Evolutionary conservation across 1,140 invertebrate species (phyloP).

Genomic region (Zaprionus vittiger): DNA sequence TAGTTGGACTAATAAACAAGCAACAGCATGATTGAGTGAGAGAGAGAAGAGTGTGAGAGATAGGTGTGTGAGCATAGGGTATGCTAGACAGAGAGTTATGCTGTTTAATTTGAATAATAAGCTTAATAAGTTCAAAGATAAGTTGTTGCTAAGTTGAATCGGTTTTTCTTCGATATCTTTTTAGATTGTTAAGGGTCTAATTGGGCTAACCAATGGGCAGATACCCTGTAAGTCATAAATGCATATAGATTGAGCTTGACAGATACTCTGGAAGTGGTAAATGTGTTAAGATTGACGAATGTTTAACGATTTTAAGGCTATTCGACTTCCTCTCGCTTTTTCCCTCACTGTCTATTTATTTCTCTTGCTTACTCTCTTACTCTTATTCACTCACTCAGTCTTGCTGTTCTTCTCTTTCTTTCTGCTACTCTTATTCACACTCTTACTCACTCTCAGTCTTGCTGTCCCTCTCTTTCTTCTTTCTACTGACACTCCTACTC

Average conservation of each 20-base stretch:
- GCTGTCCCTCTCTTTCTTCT: background rate
- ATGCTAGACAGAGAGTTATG: background rate
- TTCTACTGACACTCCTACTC: background rate
- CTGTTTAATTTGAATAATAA: background rate
- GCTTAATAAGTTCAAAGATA: too few species aligned
- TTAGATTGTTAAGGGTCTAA: too few species aligned
- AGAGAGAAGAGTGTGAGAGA: background rate
- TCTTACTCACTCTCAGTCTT: background rate
- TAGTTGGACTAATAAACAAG: constrained; percentile 5
- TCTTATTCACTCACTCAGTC: background rate
- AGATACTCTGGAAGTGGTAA: too few species aligned
- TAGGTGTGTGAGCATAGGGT: background rate
- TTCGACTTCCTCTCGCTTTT: too few species aligned
- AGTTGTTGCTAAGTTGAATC: background rate
- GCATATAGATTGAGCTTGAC: too few species aligned
- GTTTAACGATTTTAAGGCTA: too few species aligned
- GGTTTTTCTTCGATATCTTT: background rate
- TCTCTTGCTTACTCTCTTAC: too few species aligned
- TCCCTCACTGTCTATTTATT: too few species aligned
- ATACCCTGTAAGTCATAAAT: too few species aligned
- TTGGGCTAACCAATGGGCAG: too few species aligned
- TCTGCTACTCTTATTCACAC: too few species aligned
- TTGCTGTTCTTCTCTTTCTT: background rate
- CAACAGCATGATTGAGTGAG: background rate
- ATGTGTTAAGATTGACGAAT: too few species aligned